Conservation (phyloP, 1,140 invertebrate species). For the Aphaenogaster floridana region DNA sequence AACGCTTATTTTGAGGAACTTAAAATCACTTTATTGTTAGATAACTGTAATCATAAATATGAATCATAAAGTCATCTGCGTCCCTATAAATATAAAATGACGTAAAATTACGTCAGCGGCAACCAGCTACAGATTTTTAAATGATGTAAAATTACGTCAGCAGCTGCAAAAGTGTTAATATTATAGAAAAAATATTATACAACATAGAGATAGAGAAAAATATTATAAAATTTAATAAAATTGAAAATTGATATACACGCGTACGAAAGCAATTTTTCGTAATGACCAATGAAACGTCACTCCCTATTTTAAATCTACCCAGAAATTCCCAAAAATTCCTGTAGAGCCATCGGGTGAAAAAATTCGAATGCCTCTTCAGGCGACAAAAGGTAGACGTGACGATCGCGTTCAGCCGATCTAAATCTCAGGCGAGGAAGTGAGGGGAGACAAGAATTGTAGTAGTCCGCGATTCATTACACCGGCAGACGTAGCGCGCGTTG, state of each 20-base stretch:
- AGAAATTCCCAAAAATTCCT: background rate
- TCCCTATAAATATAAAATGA: too few species aligned
- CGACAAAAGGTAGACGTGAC: background rate
- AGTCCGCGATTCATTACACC: conserved; percentile 60
- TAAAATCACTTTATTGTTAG: too few species aligned
- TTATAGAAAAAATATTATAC: background rate
- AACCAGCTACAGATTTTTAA: too few species aligned
- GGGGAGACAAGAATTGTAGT: conserved; percentile 16
- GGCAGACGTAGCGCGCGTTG: conserved; percentile 21
- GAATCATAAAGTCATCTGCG: too few species aligned
- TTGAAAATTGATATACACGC: background rate
- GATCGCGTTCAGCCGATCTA: conserved; percentile 5
- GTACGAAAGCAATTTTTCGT: background rate
- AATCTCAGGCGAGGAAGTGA: background rate
- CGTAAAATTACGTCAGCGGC: too few species aligned
- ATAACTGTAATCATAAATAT: too few species aligned
- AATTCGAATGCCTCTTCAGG: background rate
- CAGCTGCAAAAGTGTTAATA: background rate
- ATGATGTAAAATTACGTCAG: too few species aligned
- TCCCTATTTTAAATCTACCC: background rate
- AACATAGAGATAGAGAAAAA: background rate
- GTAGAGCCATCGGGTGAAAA: background rate
- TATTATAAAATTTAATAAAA: background rate
- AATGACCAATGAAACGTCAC: background rate
- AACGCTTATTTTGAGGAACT: too few species aligned